Base-by-base conservation (phyloP, 2,888 invertebrate species). In the Notocelia uddmanniana region DNA sequence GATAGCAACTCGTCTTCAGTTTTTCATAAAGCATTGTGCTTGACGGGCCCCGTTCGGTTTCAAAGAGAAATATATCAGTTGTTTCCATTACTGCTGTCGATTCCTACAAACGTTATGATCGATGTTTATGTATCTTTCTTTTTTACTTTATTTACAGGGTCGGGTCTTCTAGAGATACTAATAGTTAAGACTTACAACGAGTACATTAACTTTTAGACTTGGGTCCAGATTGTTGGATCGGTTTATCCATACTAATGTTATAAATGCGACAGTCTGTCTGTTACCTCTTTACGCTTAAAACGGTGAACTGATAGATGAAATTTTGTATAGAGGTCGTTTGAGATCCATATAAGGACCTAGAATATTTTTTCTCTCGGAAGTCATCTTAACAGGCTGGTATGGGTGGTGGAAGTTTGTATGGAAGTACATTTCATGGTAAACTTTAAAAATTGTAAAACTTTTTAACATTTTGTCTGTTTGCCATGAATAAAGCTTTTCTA, bases 41-140 rank as follows among this genome's bases (percentile, higher is more conserved):
- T 76, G 78, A 77, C 75, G 71, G 54, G 69, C 70, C 70, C 74
- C 75, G 76, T 76, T 76, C 76, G 74, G 74, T 77, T 74, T 76
- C 76, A 73, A 72, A 69, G 52, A 69, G 68, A 67, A 74, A 76
- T 77, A 75, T 73, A 73, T 77, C 75, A 73, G 26, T 67, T 76
- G 74, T 77, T 77, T 76, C 68, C 74, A 71, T 73, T 73, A 67
- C 71, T 45, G 64, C 69, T 75, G 77, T 78, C 75, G 75, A 76
- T 78, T 79, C 75, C 64, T 69, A 69, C 70, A 75, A 63, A 48
- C 19, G 59, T 37, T 74, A 75, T 78, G 71, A 76, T 71, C 59
- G 64, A 75, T 74, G 76, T 69, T 75, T 26, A 18, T 71, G 68
- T 76, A 72, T 59, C 69, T 41, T 64, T 69, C n/a, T 73, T 73